A percentile compares a stretch with the other conserved stretches of the same genome.
Conservation (phyloP, 2,113 vertebrate genomes). For the Varanus komodoensis region DNA sequence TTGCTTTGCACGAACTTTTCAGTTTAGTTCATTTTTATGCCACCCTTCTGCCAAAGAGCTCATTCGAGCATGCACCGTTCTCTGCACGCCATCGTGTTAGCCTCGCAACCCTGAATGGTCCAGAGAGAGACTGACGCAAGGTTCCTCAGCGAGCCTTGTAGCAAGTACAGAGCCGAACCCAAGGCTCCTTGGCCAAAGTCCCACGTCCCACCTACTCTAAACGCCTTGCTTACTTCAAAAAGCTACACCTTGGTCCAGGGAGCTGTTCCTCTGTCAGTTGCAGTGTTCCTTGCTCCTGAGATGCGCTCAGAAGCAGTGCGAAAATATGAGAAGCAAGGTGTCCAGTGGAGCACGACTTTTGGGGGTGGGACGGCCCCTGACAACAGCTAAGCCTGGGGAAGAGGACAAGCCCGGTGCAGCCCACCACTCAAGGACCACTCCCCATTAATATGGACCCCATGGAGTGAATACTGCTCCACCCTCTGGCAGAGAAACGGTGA, state of each 20-base stretch:
- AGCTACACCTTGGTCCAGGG: background rate
- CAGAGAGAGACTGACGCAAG: background rate
- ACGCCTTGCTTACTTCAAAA: background rate
- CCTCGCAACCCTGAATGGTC: no score
- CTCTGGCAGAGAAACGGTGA: background rate
- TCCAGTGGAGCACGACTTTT: background rate
- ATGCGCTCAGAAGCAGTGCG: background rate
- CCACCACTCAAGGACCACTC: background rate
- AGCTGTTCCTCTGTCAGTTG: background rate
- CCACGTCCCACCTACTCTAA: background rate
- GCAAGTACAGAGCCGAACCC: background rate
- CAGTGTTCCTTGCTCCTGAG: background rate
- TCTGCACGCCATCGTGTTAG: background rate
- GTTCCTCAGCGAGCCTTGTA: background rate
- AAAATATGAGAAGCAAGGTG: background rate
- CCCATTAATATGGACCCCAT: background rate
- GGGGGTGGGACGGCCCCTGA: background rate
- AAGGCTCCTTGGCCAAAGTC: background rate
- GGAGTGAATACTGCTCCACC: background rate
- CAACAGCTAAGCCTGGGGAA: background rate
- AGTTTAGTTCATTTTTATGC: background rate
- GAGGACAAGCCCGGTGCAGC: background rate
- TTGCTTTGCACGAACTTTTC: background rate
- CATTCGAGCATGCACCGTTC: background rate
- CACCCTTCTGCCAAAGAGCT: background rate